Evolutionary conservation across 2,113 vertebrate species (phyloP).

Genomic region (Paratilapia polleni): DNA sequence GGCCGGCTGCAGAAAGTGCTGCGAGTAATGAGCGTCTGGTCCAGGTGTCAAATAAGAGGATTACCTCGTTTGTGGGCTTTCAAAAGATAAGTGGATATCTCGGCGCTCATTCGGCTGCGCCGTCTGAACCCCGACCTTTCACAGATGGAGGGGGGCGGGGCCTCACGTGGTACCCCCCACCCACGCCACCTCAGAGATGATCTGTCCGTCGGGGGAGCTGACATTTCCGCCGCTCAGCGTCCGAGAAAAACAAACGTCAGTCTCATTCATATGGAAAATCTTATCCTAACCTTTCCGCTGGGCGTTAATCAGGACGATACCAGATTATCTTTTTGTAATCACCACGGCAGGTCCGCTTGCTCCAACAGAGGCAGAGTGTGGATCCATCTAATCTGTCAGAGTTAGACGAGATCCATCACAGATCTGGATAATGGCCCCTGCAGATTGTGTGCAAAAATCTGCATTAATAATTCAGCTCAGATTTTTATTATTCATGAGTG

Average conservation of each 20-base stretch:
- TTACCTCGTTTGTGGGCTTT: constrained; percentile 65
- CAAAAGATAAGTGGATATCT: constrained; percentile 63
- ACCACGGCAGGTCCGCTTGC: constrained; percentile 42
- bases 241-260: constrained; percentile 39
- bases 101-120: constrained; percentile 22
- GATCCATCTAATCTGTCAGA: constrained; percentile 74
- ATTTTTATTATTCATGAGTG: constrained; percentile 75
- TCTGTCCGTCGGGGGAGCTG: constrained; percentile 36
- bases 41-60: constrained; percentile 59
- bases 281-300: constrained; percentile 62
- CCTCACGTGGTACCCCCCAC: not conserved
- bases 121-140: constrained; percentile 56
- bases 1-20: constrained; percentile 19
- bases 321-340: constrained; percentile 70
- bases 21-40: constrained; percentile 56
- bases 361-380: constrained; percentile 42
- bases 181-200: not conserved
- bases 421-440: constrained; percentile 71
- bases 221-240: constrained; percentile 50
- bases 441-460: constrained; percentile 81
- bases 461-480: constrained; percentile 75
- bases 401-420: constrained; percentile 76
- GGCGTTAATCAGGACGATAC: constrained; percentile 50
- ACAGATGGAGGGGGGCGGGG: constrained; percentile 26
- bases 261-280: constrained; percentile 68